These are phyloP conservation scores for Platysternon megacephalum DNA, from an alignment of 2,113 vertebrate species.

Conservation along the genomic window DNA sequence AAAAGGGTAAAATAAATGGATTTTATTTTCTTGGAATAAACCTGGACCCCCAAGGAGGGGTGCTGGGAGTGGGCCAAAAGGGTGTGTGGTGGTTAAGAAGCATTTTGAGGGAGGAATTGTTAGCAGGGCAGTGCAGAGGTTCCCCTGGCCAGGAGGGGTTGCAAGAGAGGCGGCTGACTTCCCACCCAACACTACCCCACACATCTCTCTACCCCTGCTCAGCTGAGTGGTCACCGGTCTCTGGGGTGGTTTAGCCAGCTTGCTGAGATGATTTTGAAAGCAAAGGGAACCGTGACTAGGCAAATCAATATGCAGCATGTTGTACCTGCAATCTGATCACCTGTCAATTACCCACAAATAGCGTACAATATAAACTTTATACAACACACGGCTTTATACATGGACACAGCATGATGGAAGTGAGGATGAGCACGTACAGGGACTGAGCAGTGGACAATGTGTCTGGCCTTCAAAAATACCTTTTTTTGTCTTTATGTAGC, in stretches of 20 bases:
- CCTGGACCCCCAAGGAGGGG: no score
- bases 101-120: no score
- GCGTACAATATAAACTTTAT: rapidly evolving
- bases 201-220: not conserved
- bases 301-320: not conserved
- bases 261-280: not conserved
- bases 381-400: rapidly evolving
- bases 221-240: rapidly evolving
- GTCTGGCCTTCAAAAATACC: not conserved
- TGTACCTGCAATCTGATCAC: not conserved
- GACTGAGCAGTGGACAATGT: not conserved
- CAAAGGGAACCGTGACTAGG: not conserved
- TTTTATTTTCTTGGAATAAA: no score
- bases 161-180: no score
- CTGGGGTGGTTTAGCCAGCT: not conserved
- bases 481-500: not conserved
- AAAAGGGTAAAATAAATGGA: no score
- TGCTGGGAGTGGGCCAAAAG: no score
- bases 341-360: rapidly evolving
- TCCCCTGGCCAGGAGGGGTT: no score
- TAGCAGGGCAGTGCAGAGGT: no score
- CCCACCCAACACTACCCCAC: not conserved
- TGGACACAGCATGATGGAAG: rapidly evolving
- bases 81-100: no score
- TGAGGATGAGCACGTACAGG: rapidly evolving